Evolutionary conservation across 92 coral and sea anemone genomes (phyloP).

Genomic region (Micromussa lordhowensis): DNA sequence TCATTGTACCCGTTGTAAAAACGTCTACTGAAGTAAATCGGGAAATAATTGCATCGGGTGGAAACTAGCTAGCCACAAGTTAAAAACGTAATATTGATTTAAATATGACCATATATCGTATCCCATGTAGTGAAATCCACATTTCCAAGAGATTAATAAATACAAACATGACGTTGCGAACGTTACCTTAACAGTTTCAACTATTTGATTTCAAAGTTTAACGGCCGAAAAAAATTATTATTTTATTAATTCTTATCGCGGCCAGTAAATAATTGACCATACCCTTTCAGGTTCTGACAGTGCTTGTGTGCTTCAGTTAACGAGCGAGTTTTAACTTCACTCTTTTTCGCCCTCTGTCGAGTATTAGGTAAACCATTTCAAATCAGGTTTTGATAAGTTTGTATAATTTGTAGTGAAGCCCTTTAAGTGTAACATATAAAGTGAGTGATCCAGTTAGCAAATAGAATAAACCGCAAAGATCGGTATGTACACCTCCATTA

Average conservation of each 20-base stretch:
- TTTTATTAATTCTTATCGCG: not conserved
- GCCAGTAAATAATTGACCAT: not conserved
- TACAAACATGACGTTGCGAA: slow-evolving; percentile 9
- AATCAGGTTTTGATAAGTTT: slow-evolving; percentile 35
- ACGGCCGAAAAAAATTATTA: not conserved
- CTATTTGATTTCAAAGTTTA: not conserved
- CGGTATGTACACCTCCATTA: not conserved
- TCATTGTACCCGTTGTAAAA: not conserved
- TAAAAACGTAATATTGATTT: not conserved
- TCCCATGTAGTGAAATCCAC: not conserved
- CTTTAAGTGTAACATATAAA: not conserved
- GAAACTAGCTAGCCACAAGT: not conserved
- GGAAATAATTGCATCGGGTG: not conserved
- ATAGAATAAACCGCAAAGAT: not conserved
- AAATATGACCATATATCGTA: not conserved
- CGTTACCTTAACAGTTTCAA: not conserved
- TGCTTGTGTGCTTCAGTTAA: not conserved
- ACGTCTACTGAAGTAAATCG: not conserved
- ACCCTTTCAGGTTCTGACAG: not conserved
- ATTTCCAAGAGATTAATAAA: slow-evolving; percentile 4
- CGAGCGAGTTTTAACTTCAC: too few relatives aligned
- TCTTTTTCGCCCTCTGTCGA: not conserved
- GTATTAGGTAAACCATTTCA: not conserved
- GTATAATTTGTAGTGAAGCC: slow-evolving; percentile 21
- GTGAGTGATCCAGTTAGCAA: not conserved